A percentile compares a stretch with the other conserved stretches of the same genome.
Conservation (phyloP, 2,888 invertebrate genomes). For the Venusia cambrica region DNA sequence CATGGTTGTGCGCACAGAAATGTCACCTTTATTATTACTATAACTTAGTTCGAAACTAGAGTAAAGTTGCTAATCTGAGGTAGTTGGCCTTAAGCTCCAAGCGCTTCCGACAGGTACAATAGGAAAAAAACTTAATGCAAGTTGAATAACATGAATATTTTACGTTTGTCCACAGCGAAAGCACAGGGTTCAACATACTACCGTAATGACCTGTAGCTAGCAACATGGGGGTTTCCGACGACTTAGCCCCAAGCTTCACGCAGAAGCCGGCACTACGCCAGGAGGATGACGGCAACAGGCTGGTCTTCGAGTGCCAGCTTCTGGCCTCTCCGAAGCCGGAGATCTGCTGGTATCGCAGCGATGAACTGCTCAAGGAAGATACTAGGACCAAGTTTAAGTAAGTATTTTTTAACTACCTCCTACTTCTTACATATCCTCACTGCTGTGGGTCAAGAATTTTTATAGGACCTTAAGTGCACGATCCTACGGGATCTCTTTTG, state of each 20-base stretch:
- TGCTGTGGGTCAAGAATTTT: too few relatives aligned
- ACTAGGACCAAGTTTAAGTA: constrained; percentile 90
- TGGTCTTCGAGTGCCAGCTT: constrained; percentile 96
- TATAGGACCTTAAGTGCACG: too few relatives aligned
- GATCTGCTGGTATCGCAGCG: constrained; percentile 95
- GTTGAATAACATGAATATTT: too few relatives aligned
- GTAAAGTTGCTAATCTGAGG: too few relatives aligned
- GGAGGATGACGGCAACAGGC: constrained; percentile 97
- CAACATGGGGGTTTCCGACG: constrained; percentile 92
- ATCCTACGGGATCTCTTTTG: too few relatives aligned
- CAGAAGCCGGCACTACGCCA: constrained; percentile 98
- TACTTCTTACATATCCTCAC: neutral
- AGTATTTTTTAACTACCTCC: constrained; percentile 37
- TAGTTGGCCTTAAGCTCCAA: too few relatives aligned
- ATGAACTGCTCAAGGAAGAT: constrained; percentile 91
- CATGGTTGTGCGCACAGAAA: too few relatives aligned
- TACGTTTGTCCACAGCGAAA: constrained; percentile 42
- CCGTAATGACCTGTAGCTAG: constrained; percentile 71
- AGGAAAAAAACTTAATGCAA: too few relatives aligned
- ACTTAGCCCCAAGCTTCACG: constrained; percentile 98
- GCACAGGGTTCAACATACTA: constrained; percentile 35
- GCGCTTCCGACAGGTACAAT: too few relatives aligned
- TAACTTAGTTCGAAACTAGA: too few relatives aligned
- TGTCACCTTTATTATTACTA: too few relatives aligned
- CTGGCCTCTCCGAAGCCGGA: constrained; percentile 93